phyloP scores from a whole-genome alignment of 2,888 invertebrate genomes.

The Octonoba sinensis region DNA sequence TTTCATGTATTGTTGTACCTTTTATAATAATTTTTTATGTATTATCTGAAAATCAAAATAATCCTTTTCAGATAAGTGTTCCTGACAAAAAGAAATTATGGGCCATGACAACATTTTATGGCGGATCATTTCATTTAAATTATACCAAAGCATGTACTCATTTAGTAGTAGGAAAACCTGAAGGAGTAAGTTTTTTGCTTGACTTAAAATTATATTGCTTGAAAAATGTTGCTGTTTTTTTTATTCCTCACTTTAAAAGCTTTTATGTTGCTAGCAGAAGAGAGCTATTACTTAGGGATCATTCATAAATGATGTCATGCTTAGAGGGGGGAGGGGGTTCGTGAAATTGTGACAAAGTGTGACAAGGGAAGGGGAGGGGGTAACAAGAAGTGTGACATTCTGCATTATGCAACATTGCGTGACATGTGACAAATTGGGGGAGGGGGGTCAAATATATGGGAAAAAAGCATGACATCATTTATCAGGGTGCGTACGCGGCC shows the following conservation, averaged over 20 bases:
- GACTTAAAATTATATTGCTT: background rate
- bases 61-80: slow-evolving; percentile 34
- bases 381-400: too few species aligned
- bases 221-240: background rate
- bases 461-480: too few species aligned
- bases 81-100: slow-evolving; percentile 83
- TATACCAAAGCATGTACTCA: slow-evolving; percentile 85
- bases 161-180: slow-evolving; percentile 78
- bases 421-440: too few species aligned
- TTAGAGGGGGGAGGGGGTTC: too few species aligned
- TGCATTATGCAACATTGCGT: too few species aligned
- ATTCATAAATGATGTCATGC: too few species aligned
- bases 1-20: background rate
- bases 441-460: too few species aligned
- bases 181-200: slow-evolving; percentile 41
- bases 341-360: too few species aligned
- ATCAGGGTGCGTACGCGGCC: too few species aligned
- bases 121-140: slow-evolving; percentile 83
- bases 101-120: slow-evolving; percentile 87
- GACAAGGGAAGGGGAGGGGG: too few species aligned
- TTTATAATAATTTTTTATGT: background rate
- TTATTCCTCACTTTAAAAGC: too few species aligned
- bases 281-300: too few species aligned
- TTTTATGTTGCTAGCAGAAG: background rate
- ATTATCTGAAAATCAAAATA: slow-evolving; percentile 7